Percentiles rank a stretch among this genome's conserved stretches.
phyloP scores from a whole-genome alignment of 2,113 vertebrate species.

The Emydura subglobosa region DNA sequence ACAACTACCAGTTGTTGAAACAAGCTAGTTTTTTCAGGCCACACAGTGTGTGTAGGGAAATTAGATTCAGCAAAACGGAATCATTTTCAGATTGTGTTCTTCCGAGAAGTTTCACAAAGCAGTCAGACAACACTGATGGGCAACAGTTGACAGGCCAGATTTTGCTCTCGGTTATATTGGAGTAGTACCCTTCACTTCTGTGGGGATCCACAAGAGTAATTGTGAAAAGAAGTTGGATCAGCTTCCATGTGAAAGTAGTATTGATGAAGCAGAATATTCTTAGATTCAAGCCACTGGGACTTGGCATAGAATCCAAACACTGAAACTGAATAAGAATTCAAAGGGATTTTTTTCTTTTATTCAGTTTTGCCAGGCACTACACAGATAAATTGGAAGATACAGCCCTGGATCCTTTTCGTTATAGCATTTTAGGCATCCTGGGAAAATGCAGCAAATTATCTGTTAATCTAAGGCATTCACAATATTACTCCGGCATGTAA shows the following conservation, averaged over 20 bases:
- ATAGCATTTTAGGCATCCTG: not conserved
- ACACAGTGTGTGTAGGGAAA: not conserved
- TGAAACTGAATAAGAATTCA: constrained; percentile 28
- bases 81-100: not conserved
- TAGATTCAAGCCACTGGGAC: not conserved
- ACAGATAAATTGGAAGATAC: not conserved
- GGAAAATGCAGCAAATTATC: not conserved
- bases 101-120: not conserved
- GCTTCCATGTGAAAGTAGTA: not conserved
- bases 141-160: not conserved
- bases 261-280: not conserved
- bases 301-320: not conserved
- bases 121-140: not conserved
- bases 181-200: not conserved
- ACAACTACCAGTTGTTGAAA: not conserved
- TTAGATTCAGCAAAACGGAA: not conserved
- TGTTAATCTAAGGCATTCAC: not conserved
- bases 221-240: not conserved
- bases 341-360: constrained; percentile 17
- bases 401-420: not conserved
- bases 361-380: constrained; percentile 21
- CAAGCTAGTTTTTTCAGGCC: not conserved
- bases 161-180: not conserved
- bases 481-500: not conserved
- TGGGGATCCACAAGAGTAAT: not conserved